Percentiles rank a stretch among this genome's conserved stretches.
Evolutionary conservation across 2,888 invertebrate genomes (phyloP).

Genomic region (Notocelia uddmanniana): DNA sequence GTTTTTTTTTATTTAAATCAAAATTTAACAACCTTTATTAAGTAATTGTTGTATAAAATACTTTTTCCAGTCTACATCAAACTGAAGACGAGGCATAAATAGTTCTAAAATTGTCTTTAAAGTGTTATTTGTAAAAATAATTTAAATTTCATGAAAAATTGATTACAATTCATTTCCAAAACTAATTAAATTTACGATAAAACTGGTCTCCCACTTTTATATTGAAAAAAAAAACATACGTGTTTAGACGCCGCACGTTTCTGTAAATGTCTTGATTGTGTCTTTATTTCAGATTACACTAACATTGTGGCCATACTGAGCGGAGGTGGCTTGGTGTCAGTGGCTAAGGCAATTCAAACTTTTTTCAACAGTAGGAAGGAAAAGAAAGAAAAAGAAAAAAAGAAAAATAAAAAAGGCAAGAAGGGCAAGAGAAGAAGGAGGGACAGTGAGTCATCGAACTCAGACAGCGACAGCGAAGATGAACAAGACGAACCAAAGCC

Average conservation of each 20-base stretch:
- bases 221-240: no score
- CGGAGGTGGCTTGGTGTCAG: background rate
- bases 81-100: no score
- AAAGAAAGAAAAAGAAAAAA: slow-evolving; percentile 1
- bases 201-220: no score
- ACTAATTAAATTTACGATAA: no score
- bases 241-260: background rate
- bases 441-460: background rate
- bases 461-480: background rate
- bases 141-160: no score
- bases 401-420: background rate
- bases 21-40: no score
- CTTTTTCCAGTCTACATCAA: no score
- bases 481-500: background rate
- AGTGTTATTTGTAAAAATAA: no score
- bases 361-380: background rate
- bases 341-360: background rate
- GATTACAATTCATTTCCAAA: no score
- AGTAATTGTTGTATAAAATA: no score
- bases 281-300: background rate
- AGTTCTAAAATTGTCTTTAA: no score
- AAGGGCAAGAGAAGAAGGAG: background rate
- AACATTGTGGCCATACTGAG: background rate
- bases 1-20: no score
- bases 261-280: background rate